Percentiles rank a stretch among this genome's conserved stretches.
Conservation (phyloP, 2,888 invertebrate species). For the Torymus auratus region DNA sequence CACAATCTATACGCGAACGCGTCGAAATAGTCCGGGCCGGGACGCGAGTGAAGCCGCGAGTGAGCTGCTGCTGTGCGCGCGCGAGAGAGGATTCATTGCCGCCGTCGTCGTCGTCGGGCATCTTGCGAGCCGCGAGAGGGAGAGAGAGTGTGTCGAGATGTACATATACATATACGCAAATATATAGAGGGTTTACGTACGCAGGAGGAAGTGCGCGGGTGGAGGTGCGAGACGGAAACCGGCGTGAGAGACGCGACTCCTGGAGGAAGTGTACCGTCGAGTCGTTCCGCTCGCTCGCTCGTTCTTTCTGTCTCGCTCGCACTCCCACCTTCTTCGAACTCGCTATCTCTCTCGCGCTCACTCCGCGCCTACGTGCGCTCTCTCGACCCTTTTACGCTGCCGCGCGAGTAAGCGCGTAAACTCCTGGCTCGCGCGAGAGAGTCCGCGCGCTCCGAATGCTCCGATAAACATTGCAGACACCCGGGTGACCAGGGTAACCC, state of each 20-base stretch:
- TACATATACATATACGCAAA: not conserved
- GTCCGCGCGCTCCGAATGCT: not conserved
- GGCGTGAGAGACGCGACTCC: not conserved
- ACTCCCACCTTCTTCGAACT: not conserved
- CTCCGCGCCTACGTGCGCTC: not conserved
- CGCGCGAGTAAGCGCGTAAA: not conserved
- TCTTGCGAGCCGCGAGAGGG: constrained; percentile 62
- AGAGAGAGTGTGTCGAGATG: constrained; percentile 4
- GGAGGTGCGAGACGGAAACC: not conserved
- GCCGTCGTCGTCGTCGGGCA: constrained; percentile 67
- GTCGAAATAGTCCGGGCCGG: no score
- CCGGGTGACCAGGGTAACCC: no score
- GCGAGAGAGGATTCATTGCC: no score
- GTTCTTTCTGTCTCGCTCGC: not conserved
- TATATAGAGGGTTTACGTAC: not conserved
- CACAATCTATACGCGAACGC: no score
- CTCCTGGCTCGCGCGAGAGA: no score
- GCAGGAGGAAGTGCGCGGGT: constrained; percentile 3
- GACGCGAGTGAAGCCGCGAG: no score
- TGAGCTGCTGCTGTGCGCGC: constrained; percentile 3
- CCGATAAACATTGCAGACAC: not conserved
- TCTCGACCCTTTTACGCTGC: constrained; percentile 18
- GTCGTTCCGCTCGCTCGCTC: not conserved
- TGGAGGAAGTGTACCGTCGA: not conserved
- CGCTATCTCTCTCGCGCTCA: not conserved